Percentiles rank a stretch among this genome's conserved stretches.
phyloP scores from a whole-genome alignment of 2,888 invertebrate genomes.

The Synergus itoensis region DNA sequence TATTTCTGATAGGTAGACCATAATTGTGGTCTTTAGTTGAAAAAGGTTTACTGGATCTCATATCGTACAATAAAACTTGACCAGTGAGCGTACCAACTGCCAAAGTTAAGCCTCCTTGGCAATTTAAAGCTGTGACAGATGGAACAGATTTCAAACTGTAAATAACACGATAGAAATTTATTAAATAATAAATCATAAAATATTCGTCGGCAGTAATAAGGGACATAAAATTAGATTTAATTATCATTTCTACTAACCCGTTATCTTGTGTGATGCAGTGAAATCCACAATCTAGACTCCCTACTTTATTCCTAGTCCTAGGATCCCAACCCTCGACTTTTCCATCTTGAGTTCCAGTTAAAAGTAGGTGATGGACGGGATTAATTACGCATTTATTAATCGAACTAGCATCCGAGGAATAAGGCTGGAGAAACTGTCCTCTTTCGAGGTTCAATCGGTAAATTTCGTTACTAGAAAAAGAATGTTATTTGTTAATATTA shows the following conservation, averaged over 20 bases:
- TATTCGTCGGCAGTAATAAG: not conserved
- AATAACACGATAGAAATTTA: slow-evolving; percentile 22
- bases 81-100: slow-evolving; percentile 97
- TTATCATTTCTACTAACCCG: slow-evolving; percentile 76
- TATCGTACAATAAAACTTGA: slow-evolving; percentile 95
- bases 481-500: slow-evolving; percentile 45
- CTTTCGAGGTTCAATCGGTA: slow-evolving; percentile 97
- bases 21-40: slow-evolving; percentile 97
- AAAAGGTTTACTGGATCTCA: slow-evolving; percentile 93
- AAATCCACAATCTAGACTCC: slow-evolving; percentile 90
- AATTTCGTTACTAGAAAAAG: slow-evolving; percentile 85
- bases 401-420: slow-evolving; percentile 85
- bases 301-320: slow-evolving; percentile 87
- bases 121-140: slow-evolving; percentile 88
- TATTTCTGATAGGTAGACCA: slow-evolving; percentile 91
- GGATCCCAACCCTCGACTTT: slow-evolving; percentile 99
- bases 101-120: slow-evolving; percentile 86
- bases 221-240: not conserved
- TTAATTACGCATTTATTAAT: slow-evolving; percentile 93
- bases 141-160: slow-evolving; percentile 84
- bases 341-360: slow-evolving; percentile 94
- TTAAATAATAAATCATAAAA: not conserved
- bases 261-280: slow-evolving; percentile 81
- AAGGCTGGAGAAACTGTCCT: slow-evolving; percentile 95
- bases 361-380: slow-evolving; percentile 91